Conservation (phyloP, 2,113 vertebrate species). For the Megalops atlanticus region DNA sequence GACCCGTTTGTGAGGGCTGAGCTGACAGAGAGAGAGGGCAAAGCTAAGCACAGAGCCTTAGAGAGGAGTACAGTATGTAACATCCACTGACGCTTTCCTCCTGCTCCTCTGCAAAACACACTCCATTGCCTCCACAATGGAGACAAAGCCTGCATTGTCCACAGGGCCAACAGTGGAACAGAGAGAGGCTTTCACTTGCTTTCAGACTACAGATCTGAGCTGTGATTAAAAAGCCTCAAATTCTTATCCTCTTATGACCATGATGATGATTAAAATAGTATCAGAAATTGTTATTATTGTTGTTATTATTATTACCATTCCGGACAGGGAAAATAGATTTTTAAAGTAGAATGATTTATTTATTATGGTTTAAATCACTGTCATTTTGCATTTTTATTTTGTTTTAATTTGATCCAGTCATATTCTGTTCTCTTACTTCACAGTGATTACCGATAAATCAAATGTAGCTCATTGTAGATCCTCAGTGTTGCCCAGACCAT, state of each 20-base stretch:
- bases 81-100: conserved; percentile 2
- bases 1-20: not conserved
- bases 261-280: not conserved
- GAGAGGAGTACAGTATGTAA: not conserved
- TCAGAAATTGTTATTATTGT: not conserved
- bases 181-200: not conserved
- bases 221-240: not conserved
- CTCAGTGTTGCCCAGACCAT: not conserved
- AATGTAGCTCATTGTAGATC: not conserved
- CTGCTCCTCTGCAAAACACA: conserved; percentile 5
- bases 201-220: not conserved
- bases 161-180: conserved; percentile 5
- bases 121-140: not conserved
- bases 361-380: not conserved
- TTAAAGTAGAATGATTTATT: no score
- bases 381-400: not conserved
- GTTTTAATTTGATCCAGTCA: not conserved
- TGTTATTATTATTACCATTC: not conserved
- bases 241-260: not conserved
- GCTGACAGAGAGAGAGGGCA: not conserved
- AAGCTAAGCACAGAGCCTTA: no score
- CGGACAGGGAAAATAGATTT: no score
- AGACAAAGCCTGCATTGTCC: conserved; percentile 19
- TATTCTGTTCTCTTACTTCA: not conserved
- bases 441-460: not conserved